Base-by-base conservation (phyloP, 1,140 invertebrate species). In the Apis cerana region DNA sequence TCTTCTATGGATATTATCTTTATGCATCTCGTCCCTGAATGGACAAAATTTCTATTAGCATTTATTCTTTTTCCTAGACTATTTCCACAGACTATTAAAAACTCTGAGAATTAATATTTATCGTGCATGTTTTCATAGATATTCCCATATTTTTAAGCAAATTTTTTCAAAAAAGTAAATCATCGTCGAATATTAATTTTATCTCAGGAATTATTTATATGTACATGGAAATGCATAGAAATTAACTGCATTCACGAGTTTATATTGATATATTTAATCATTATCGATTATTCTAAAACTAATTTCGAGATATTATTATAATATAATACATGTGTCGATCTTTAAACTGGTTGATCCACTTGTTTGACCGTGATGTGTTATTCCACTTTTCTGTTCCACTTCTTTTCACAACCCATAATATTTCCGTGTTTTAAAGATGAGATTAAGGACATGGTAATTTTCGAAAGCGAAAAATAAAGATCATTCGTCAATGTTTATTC, bases 1-100 rank as follows among this genome's bases (percentile, higher is more conserved):
- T 19, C 27, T 72, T 43, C 70, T 19, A 19, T 19, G 54, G 12
- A 27, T 72, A 72, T 72, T 72, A 72, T 58, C 27, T 27, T 58
- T 43, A 27, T 33, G 13, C 70, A 27, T 72, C 58, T 58, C 43
- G 12, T 27, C 69, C 23, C 69, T 71, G 56, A 56, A 17, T 33
- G 69, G 69, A 43, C 33, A 43, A 71, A 71, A 56, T 71, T 52
- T 71, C 69, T 56, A 43, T 54, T 19, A 33, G 11, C n/a, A 19
- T 50, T 62, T 7, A 50, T 50, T 12, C 19, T 27, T 61, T 75
- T 75, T 33, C 21, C 19, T 50, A 0, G 11, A 13, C 27, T 12
- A 50, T 21, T 11, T 61, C n/a, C 43, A 21, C 17, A 9, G 19
- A 50, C 12, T 50, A 43, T 71, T 61, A 17, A 48, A 52, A 61